These are phyloP conservation scores for Chrosomus eos DNA, from an alignment of 2,797 vertebrate genomes.

Conservation along the genomic window DNA sequence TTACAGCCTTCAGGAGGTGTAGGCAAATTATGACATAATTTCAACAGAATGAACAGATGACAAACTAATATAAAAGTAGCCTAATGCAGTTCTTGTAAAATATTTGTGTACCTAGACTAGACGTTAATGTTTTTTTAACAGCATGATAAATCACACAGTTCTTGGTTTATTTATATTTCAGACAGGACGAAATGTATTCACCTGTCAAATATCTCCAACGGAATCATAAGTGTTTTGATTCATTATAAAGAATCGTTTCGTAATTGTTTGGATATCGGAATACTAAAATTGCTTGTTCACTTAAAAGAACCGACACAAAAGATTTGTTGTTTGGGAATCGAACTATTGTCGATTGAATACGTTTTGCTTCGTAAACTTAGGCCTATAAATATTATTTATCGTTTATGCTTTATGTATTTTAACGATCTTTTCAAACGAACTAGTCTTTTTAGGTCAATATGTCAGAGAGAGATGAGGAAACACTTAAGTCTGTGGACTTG, in stretches of 20 bases:
- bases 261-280: neutral
- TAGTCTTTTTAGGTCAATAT: conserved; percentile 56
- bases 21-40: neutral
- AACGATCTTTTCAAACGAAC: neutral
- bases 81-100: neutral
- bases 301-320: neutral
- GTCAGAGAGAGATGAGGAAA: conserved; percentile 37
- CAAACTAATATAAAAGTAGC: neutral
- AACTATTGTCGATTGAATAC: neutral
- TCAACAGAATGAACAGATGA: neutral
- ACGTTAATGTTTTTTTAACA: neutral
- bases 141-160: neutral
- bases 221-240: neutral
- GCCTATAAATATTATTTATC: neutral
- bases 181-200: neutral
- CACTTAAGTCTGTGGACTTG: conserved; percentile 58
- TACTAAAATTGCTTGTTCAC: neutral
- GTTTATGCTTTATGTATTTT: neutral
- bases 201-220: neutral
- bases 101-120: neutral
- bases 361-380: neutral
- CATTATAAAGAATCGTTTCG: neutral
- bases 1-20: neutral
- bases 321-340: neutral
- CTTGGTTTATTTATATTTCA: neutral